These are phyloP conservation scores for Phyto melanocephala DNA, from an alignment of 2,888 invertebrate species.

Conservation along the genomic window DNA sequence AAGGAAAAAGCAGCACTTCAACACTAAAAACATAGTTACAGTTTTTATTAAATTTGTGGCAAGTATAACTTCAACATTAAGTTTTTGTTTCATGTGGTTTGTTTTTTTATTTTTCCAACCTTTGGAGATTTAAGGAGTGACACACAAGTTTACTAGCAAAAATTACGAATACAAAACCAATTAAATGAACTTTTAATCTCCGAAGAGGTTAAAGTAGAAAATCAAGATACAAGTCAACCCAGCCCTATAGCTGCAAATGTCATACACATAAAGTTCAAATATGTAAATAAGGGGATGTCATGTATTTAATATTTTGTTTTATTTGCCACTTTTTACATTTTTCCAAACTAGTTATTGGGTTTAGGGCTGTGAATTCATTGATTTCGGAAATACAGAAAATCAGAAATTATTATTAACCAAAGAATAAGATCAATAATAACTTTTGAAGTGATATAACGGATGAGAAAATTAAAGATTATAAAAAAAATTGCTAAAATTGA, in stretches of 20 bases:
- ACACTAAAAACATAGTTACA: not conserved
- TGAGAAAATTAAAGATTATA: no score
- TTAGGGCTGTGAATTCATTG: no score
- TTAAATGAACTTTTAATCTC: slow-evolving; percentile 48
- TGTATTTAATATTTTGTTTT: no score
- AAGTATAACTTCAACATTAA: slow-evolving; percentile 11
- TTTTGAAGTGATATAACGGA: no score
- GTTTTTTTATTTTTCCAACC: not conserved
- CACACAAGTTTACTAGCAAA: no score
- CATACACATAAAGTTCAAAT: not conserved
- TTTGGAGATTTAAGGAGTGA: slow-evolving; percentile 23
- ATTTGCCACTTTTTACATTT: no score
- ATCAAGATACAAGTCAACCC: slow-evolving; percentile 16
- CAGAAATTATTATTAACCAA: no score
- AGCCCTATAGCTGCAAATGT: slow-evolving; percentile 17
- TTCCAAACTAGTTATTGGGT: no score
- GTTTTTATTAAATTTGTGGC: slow-evolving; percentile 3
- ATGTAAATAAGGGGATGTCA: not conserved
- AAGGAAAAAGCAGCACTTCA: not conserved
- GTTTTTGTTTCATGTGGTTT: not conserved
- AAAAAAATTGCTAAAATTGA: no score
- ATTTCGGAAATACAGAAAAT: no score
- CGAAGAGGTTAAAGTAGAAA: slow-evolving; percentile 46
- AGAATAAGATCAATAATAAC: no score
- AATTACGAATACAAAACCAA: no score